Base-by-base conservation (phyloP, 2,113 vertebrate species). In the Malurus cyaneus region DNA sequence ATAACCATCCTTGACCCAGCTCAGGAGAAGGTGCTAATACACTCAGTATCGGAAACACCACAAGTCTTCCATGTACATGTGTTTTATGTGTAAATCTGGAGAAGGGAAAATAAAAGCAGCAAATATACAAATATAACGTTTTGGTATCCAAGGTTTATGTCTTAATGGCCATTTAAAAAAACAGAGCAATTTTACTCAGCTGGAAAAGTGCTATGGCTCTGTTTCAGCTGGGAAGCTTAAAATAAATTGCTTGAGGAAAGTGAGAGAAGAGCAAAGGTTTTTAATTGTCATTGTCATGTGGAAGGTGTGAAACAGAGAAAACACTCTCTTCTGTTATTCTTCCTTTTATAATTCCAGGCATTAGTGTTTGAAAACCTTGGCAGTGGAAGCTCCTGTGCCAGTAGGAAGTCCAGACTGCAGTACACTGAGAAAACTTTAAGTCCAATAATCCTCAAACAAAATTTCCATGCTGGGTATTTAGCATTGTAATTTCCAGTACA, bases 361-460 rank as follows among this genome's bases (percentile, higher is more conserved):
- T 86, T 79, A 80, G 32, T 47, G 41, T 90, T 93, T 81, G 72
- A 86, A 94, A 95, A 94, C 28, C 61, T 86, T 67, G 93, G 88
- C 61, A 50, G 50, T 59, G 57, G 52, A 87, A 95, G 62, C 29
- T 80, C 57, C 72, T 77, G 54, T 90, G 88, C 76, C 87, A 94
- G 44, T 79, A 91, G 77, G 60, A 92, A 66, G 52, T 73, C 52
- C 2, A 17, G 67, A 76, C 64, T 79, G 57, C 67, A 46, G 42
- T 49, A 54, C 65, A 66, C 57, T 53, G 67, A 95, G 83, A 79
- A 95, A 92, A 88, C 26, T 36, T 36, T 57, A 84, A 88, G 41
- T 93, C 93, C 2, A 7, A 81, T 94, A 94, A 96, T 95, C 88
- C 71, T 96, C 91, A 86, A 73, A 76, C 80, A 41, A 72, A 92